A percentile compares a stretch with the other conserved stretches of the same genome.
Evolutionary conservation across 2,797 vertebrate species (phyloP).

Genomic region (Enteromius paludinosus): DNA sequence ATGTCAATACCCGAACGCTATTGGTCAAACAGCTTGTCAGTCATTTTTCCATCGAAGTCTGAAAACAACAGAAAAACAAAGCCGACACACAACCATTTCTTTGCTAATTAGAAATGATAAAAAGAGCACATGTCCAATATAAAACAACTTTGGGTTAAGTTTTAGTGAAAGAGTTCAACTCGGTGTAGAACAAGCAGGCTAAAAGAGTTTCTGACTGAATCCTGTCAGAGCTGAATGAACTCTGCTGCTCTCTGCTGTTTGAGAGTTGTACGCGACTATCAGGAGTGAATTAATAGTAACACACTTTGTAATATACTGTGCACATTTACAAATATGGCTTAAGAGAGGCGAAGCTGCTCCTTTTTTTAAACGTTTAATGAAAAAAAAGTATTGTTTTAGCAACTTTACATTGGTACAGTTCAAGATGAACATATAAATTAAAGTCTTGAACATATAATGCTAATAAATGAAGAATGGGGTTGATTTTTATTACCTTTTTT

Average conservation of each 20-base stretch:
- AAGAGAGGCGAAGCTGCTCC: background rate
- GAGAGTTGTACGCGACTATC: background rate
- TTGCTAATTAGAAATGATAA: background rate
- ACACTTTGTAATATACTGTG: background rate
- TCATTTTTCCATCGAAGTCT: background rate
- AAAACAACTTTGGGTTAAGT: background rate
- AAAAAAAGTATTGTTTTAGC: background rate
- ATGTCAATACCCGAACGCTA: background rate
- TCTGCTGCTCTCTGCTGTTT: conserved; percentile 53
- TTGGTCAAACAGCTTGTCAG: background rate
- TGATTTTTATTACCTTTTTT: too few species aligned
- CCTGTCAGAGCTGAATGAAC: background rate
- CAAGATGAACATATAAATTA: background rate
- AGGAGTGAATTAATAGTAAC: background rate
- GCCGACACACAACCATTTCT: background rate
- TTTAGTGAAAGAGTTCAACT: background rate
- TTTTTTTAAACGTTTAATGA: background rate
- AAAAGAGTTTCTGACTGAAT: background rate
- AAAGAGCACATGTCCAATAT: background rate
- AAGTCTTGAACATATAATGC: background rate
- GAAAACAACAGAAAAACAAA: background rate
- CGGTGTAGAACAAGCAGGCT: background rate
- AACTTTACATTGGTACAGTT: background rate
- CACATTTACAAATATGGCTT: background rate
- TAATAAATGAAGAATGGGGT: too few species aligned